These are phyloP conservation scores for Amblyjoppa fuscipennis DNA, from an alignment of 2,888 invertebrate genomes.

Conservation along the genomic window DNA sequence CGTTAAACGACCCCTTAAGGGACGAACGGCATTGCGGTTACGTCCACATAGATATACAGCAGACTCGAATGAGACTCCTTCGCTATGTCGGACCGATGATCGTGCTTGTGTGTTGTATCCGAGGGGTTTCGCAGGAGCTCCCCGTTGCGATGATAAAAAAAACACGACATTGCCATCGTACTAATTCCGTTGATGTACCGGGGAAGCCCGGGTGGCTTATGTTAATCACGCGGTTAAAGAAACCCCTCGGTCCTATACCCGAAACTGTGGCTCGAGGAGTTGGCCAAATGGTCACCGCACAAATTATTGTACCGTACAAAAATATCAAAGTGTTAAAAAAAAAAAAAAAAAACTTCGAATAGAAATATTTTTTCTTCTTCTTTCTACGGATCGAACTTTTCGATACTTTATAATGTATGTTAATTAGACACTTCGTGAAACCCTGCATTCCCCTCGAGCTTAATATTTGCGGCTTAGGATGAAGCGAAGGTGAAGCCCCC, in stretches of 20 bases:
- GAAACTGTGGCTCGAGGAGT: not conserved
- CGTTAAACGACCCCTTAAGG: not conserved
- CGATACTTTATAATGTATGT: not conserved
- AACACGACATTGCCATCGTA: constrained; percentile 5
- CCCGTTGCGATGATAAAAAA: constrained; percentile 9
- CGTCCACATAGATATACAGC: not conserved
- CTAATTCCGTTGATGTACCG: not conserved
- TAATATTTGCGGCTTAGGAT: constrained; percentile 55
- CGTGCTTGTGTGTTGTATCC: constrained; percentile 13
- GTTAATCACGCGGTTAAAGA: constrained; percentile 34
- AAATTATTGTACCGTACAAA: not conserved
- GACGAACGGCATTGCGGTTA: not conserved
- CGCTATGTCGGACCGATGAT: constrained; percentile 5
- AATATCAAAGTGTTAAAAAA: not conserved
- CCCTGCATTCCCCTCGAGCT: constrained; percentile 54
- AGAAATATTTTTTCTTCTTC: not conserved
- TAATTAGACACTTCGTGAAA: constrained; percentile 63
- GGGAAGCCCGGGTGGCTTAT: constrained; percentile 32
- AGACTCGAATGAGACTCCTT: constrained; percentile 1
- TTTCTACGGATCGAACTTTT: not conserved
- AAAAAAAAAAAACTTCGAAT: not conserved
- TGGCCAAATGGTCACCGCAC: not conserved
- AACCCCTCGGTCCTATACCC: not conserved
- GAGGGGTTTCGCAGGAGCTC: constrained; percentile 21
- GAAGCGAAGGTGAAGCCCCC: constrained; percentile 40